These are phyloP conservation scores for Melanostoma scalare DNA, from an alignment of 2,888 invertebrate genomes.

Conservation along the genomic window DNA sequence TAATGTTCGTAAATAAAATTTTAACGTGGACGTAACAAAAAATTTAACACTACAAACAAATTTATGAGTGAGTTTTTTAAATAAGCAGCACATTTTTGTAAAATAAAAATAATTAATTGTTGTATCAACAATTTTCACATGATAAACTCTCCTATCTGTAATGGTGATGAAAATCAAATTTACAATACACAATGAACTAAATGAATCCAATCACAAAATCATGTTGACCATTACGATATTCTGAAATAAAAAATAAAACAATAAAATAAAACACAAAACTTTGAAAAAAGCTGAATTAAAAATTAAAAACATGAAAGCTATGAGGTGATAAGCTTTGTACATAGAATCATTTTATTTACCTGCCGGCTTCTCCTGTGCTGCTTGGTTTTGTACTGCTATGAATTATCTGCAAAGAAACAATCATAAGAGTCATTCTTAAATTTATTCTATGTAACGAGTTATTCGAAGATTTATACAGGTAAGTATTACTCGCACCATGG, in stretches of 20 bases:
- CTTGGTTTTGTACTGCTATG: constrained; percentile 84
- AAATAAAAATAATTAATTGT: constrained; percentile 4
- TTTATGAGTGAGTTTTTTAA: constrained; percentile 38
- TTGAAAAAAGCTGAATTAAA: constrained; percentile 38
- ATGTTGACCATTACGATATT: constrained; percentile 76
- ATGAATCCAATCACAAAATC: constrained; percentile 58
- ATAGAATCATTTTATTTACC: constrained; percentile 81
- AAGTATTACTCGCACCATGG: too few relatives aligned
- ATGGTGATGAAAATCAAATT: constrained; percentile 50
- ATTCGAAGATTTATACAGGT: neutral
- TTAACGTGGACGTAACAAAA: constrained; percentile 60
- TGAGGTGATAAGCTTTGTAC: constrained; percentile 19
- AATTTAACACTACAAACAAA: constrained; percentile 61
- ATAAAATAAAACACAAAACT: constrained; percentile 56
- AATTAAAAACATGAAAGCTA: constrained; percentile 25
- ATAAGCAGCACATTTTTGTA: constrained; percentile 51
- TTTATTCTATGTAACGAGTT: neutral
- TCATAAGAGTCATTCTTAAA: constrained; percentile 50
- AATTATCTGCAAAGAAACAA: constrained; percentile 84
- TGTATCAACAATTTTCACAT: constrained; percentile 21
- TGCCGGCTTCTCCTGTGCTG: constrained; percentile 83
- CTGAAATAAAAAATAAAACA: constrained; percentile 75
- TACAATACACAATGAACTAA: constrained; percentile 45
- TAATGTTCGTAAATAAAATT: constrained; percentile 46
- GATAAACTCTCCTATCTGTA: constrained; percentile 15